Base-by-base conservation (phyloP, 2,113 vertebrate species). In the Sinosuthora webbiana region DNA sequence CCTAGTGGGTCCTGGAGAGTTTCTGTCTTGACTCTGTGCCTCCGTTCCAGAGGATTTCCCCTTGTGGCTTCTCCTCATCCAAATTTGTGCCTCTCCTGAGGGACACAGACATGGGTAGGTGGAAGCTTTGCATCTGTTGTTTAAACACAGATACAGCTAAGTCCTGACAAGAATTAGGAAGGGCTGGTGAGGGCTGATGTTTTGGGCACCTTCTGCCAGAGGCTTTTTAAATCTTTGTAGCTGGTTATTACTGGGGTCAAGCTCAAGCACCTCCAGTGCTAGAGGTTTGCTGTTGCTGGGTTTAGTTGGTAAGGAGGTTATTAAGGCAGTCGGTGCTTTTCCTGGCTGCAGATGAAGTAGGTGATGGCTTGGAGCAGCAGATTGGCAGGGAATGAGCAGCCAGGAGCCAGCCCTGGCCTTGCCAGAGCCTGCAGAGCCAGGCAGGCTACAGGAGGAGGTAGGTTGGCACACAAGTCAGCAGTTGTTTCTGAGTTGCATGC, bases 11-110 rank as follows among this genome's bases (percentile, higher is more conserved):
- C 60, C 60, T 37, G 27, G 28, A 49, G 50, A 57, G 30, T 80
- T 94, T 69, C 60, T 91, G 25, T 74, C 47, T 70, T 31, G 5
- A 7, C 44, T 94, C 41, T 88, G n/a, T 77, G 21, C 75, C 68
- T 90, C 83, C 94, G 50, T 94, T 94, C 63, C 64, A 64, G 47
- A 22, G 50, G 73, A 83, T 89, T 97, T 96, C 68, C 89, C n/a
- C 30, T 67, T 1, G 0, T 78, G 68, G 15, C 63, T 80, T 83
- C 37, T 75, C 20, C n/a, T 90, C 64, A 44, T 94, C 55, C 56
- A 69, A 13, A 59, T 80, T n/a, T 74, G 18, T 94, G 31, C 52
- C 47, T 91, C 73, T 71, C 15, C 33, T 52, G 60, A 63, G 60
- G 45, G 91, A 33, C 49, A 67, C 44, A 74, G 64, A 41, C 67